Evolutionary conservation across 30 jellyfish, hydroid and myxozoan genomes (phyloP), one percentile per base, ranked within the genome.

Genomic region (Pseudorhiza aurosa): DNA sequence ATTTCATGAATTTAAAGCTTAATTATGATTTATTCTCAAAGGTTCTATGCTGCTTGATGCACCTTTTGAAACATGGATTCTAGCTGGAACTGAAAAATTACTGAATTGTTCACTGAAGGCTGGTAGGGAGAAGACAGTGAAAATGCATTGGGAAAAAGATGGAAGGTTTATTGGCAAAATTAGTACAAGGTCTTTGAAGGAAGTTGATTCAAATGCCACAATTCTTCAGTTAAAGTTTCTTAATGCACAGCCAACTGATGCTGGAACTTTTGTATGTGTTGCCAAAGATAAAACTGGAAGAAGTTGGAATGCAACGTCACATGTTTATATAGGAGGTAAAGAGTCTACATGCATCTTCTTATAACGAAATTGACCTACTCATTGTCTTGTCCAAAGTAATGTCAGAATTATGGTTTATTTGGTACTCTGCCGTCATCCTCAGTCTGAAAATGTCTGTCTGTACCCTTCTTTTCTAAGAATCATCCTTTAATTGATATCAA

Each of bases 261-360:
- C 81, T 32, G 64, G 53, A 19, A 39, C 6, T 18, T 67, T 33
- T 25, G 19, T 14, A 3, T 67, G 81, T 39, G 40, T 32, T 32
- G 64, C 81, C 8, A 37, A 39, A 21, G 25, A 36, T 17, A 21
- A 10, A 9, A 32, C 37, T 2, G 35, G 30, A 5, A 18, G 11
- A 7, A 30, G 8, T 11, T 17, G 19, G 27, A 33, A 36, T 7
- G 22, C 81, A 15, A 35, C 81, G 1, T 19, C 43, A 14, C 6
- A 7, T 39, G 51, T 67, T 22, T 64, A 39, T 39, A 67, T 67
- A 32, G 81, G 81, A 12, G 51, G 81, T 67, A 17, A n/a, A 64
- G n/a, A n/a, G n/a, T n/a, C n/a, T n/a, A n/a, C n/a, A n/a, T n/a
- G n/a, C n/a, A n/a, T n/a, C n/a, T n/a, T n/a, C n/a, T n/a, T n/a